phyloP scores from a whole-genome alignment of 1,140 invertebrate species.

The Drosophila tristis region DNA sequence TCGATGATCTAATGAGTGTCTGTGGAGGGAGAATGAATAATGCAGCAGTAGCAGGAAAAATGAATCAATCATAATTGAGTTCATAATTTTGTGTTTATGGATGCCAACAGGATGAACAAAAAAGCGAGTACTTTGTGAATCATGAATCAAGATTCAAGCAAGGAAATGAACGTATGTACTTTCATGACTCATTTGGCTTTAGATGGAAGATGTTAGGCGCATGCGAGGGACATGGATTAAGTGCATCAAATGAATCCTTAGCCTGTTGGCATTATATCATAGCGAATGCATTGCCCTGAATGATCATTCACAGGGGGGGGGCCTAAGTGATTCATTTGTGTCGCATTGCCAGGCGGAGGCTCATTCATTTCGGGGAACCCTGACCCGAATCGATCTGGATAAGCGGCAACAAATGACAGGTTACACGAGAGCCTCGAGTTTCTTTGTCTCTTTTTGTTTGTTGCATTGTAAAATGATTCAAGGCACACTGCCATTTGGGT shows the following conservation, averaged over 20 bases:
- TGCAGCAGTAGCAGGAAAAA: slow-evolving; percentile 1
- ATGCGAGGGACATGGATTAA: too few relatives aligned
- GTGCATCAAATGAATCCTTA: too few relatives aligned
- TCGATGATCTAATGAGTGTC: slow-evolving; percentile 24
- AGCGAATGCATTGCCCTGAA: not conserved
- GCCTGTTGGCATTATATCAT: too few relatives aligned
- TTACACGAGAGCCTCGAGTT: not conserved
- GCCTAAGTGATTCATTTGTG: slow-evolving; percentile 23
- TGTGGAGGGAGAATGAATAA: not conserved
- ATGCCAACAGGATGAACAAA: too few relatives aligned
- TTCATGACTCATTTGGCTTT: too few relatives aligned
- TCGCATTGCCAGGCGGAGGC: slow-evolving; percentile 16
- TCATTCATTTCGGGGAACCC: slow-evolving; percentile 32
- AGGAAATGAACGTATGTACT: too few relatives aligned
- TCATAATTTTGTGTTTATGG: not conserved
- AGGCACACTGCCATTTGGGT: slow-evolving; percentile 4
- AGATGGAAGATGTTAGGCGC: too few relatives aligned
- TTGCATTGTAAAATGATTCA: too few relatives aligned
- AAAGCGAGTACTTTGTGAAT: too few relatives aligned
- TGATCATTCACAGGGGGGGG: too few relatives aligned
- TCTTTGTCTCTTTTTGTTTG: not conserved
- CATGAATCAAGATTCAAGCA: too few relatives aligned
- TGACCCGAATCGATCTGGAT: slow-evolving; percentile 44
- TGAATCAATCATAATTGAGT: slow-evolving; percentile 11
- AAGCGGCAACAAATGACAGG: slow-evolving; percentile 17